These are phyloP conservation scores for Vipera latastei DNA, from an alignment of 2,797 vertebrate species.

Conservation along the genomic window DNA sequence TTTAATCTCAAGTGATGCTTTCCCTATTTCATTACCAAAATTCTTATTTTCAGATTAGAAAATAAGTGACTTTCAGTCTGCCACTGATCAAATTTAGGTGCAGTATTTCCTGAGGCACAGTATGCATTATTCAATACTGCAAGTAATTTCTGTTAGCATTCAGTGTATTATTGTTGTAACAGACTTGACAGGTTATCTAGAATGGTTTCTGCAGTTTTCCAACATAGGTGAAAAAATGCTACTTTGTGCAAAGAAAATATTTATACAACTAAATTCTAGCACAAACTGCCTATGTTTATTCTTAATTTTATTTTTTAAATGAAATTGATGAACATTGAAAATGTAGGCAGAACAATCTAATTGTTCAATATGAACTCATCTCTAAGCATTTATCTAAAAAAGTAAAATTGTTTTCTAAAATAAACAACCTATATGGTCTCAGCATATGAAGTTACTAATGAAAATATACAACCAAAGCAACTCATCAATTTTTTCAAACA, in stretches of 20 bases:
- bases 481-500: neutral
- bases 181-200: neutral
- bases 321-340: constrained; percentile 4
- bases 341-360: neutral
- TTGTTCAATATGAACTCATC: neutral
- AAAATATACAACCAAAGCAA: neutral
- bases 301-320: neutral
- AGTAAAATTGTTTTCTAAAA: neutral
- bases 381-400: neutral
- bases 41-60: neutral
- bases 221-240: constrained; percentile 12
- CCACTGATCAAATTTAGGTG: neutral
- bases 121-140: neutral
- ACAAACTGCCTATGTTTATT: neutral
- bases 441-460: neutral
- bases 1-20: neutral
- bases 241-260: neutral
- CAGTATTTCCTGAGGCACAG: neutral
- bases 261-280: neutral
- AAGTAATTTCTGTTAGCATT: neutral
- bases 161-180: constrained; percentile 24
- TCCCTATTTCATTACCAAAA: neutral
- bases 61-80: neutral
- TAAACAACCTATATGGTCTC: neutral
- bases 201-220: constrained; percentile 27